phyloP scores from a whole-genome alignment of 2,113 vertebrate genomes.

The Coptodon rendalli region DNA sequence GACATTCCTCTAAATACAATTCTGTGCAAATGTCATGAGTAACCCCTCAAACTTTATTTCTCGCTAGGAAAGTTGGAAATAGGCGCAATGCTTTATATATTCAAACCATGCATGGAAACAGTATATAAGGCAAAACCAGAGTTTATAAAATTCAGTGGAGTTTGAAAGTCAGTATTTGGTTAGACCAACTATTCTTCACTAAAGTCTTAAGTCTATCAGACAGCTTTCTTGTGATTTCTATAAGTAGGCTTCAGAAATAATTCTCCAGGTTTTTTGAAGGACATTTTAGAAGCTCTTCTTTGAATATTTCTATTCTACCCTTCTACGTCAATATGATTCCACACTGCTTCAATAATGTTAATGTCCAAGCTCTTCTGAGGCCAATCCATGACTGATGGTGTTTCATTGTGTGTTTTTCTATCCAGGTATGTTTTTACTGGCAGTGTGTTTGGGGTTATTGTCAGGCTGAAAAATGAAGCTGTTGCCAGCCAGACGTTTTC shows the following conservation, averaged over 20 bases:
- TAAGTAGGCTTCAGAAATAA: background rate
- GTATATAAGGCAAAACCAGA: background rate
- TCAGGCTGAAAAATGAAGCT: background rate
- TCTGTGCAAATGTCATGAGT: background rate
- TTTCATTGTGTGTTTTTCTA: fast-evolving
- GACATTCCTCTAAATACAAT: background rate
- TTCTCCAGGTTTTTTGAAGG: background rate
- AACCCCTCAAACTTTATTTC: background rate
- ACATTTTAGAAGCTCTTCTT: background rate
- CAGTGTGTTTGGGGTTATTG: fast-evolving
- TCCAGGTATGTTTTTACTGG: background rate
- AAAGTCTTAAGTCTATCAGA: fast-evolving
- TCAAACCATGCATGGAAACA: background rate
- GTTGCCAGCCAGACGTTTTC: background rate
- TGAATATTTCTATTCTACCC: fast-evolving
- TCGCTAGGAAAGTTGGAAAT: background rate
- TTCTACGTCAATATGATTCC: background rate
- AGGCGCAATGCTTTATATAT: background rate
- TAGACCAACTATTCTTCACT: fast-evolving
- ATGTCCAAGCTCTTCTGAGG: no score
- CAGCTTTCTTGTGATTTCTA: background rate
- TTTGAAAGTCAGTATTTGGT: background rate
- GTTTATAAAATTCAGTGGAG: background rate
- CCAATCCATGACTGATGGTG: background rate
- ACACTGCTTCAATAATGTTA: no score